Percentiles rank a stretch among this genome's conserved stretches.
These are phyloP conservation scores for Platypus cylindrus DNA, from an alignment of 2,888 invertebrate species.

Conservation along the genomic window DNA sequence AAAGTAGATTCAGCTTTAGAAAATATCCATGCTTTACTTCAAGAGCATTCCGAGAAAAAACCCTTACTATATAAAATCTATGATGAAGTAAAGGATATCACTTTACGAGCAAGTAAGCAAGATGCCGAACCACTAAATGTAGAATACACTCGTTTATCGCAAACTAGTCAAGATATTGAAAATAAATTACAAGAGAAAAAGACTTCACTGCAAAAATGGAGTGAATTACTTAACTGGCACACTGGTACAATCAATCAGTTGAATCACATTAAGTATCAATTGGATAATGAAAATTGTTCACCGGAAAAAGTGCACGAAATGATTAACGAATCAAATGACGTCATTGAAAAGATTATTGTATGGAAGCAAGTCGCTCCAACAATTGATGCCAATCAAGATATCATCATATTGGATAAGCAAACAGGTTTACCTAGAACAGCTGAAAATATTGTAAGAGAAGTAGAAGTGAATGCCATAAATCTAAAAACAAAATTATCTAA, in stretches of 20 bases:
- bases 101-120: constrained; percentile 54
- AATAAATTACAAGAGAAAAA: constrained; percentile 63
- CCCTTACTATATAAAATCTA: constrained; percentile 66
- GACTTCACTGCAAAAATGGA: constrained; percentile 66
- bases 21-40: constrained; percentile 63
- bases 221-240: constrained; percentile 69
- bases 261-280: constrained; percentile 66
- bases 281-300: constrained; percentile 60
- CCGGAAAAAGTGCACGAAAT: constrained; percentile 58
- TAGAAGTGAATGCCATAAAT: constrained; percentile 56
- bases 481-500: constrained; percentile 53
- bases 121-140: constrained; percentile 62
- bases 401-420: constrained; percentile 57
- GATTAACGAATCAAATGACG: constrained; percentile 54
- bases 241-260: constrained; percentile 67
- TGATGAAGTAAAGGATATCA: constrained; percentile 69
- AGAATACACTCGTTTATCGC: constrained; percentile 61
- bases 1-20: constrained; percentile 69
- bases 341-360: constrained; percentile 51
- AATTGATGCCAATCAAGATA: constrained; percentile 54
- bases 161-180: constrained; percentile 66
- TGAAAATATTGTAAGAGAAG: constrained; percentile 54
- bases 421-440: constrained; percentile 62
- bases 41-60: constrained; percentile 77
- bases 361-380: constrained; percentile 59